These are phyloP conservation scores for Lerema accius DNA, from an alignment of 1,140 invertebrate genomes.

Conservation along the genomic window DNA sequence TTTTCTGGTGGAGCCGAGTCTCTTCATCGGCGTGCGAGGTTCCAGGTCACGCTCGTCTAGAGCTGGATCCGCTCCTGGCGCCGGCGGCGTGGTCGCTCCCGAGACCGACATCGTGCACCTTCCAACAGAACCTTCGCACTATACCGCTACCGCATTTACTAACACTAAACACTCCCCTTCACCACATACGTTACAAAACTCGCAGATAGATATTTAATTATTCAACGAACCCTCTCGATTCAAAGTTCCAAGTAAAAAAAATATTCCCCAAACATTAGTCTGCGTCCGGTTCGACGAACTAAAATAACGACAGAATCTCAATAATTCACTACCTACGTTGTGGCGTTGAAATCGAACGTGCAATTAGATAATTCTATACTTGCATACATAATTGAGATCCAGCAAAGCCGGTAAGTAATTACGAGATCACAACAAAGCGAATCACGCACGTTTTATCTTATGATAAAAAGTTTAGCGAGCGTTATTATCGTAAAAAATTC, in stretches of 20 bases:
- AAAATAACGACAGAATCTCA: constrained; percentile 44
- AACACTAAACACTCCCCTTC: constrained; percentile 13
- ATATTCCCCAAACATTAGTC: constrained; percentile 26
- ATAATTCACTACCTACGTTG: constrained; percentile 36
- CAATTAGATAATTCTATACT: constrained; percentile 10
- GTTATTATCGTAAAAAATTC: constrained; percentile 1
- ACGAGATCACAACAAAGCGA: constrained; percentile 24
- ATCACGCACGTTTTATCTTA: constrained; percentile 16
- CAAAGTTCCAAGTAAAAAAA: neutral
- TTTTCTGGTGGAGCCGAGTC: constrained; percentile 90
- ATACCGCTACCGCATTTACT: constrained; percentile 18
- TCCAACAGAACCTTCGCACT: neutral
- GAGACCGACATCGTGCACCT: constrained; percentile 50
- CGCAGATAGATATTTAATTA: constrained; percentile 3
- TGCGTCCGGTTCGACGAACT: constrained; percentile 35
- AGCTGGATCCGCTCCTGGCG: constrained; percentile 44
- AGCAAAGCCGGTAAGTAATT: constrained; percentile 13
- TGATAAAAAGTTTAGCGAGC: constrained; percentile 9
- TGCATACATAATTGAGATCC: constrained; percentile 19
- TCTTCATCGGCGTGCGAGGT: constrained; percentile 89
- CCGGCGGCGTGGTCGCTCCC: constrained; percentile 58
- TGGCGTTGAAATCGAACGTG: constrained; percentile 2
- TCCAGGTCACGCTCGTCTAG: constrained; percentile 84
- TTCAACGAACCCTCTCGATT: neutral
- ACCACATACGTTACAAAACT: neutral